phyloP scores from a whole-genome alignment of 2,888 invertebrate species.

The Cataglyphis altisquamis region DNA sequence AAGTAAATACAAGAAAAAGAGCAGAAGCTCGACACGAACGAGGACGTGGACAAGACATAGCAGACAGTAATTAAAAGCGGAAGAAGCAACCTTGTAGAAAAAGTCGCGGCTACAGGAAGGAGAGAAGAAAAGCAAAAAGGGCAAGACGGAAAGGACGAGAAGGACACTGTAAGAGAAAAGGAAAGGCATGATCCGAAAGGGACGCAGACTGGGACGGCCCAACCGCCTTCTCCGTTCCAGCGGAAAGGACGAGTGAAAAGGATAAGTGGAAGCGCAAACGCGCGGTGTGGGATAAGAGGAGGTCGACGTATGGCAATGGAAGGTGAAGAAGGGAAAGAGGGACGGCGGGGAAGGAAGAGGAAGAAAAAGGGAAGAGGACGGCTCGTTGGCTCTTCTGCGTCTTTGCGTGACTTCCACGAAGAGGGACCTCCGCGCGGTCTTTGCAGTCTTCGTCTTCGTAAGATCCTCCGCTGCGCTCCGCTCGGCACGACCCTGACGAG shows the following conservation, averaged over 20 bases:
- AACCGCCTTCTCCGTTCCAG: conserved; percentile 25
- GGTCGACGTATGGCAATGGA: conserved; percentile 22
- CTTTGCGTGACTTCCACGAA: conserved; percentile 81
- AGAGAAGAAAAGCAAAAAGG: conserved; percentile 40
- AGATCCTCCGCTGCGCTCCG: conserved; percentile 47
- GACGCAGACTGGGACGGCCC: conserved; percentile 4
- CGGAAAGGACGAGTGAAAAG: conserved; percentile 36
- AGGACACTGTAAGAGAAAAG: conserved; percentile 46
- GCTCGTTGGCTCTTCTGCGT: conserved; percentile 61
- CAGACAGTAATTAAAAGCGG: conserved; percentile 38
- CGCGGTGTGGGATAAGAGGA: conserved; percentile 22
- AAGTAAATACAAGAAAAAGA: conserved; percentile 20
- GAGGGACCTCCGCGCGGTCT: conserved; percentile 77
- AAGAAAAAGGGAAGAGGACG: conserved; percentile 58
- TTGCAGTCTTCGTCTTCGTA: conserved; percentile 60
- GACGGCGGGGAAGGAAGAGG: background rate
- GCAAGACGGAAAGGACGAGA: conserved; percentile 18
- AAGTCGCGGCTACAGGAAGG: conserved; percentile 23
- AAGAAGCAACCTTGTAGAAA: conserved; percentile 31
- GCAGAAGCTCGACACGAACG: background rate
- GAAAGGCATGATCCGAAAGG: conserved; percentile 33
- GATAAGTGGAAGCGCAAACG: conserved; percentile 46
- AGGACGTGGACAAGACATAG: background rate
- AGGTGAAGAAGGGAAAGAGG: background rate
- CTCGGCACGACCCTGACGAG: conserved; percentile 11